Evolutionary conservation across 1,140 invertebrate genomes (phyloP), one percentile per base, ranked within the genome.

Genomic region (Drosophila oshimai): DNA sequence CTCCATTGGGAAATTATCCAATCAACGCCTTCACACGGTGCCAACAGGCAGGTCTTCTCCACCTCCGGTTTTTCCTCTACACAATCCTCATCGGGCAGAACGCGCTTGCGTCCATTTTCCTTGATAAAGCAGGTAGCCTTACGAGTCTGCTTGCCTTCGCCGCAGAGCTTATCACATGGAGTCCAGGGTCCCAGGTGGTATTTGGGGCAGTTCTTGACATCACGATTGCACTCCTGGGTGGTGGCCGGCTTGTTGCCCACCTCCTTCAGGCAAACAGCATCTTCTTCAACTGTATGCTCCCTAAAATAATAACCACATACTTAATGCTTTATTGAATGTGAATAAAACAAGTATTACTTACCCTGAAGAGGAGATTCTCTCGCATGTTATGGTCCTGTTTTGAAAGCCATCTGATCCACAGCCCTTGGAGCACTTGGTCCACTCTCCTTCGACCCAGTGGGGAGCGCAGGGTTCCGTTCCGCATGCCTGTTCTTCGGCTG

Each of bases 1-100:
- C 94, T 94, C 98, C 98, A 99, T 18, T 95, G 94, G 4, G 96
- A 95, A 0, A 94, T 93, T 24, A 98, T 93, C 97, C 98, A 99
- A 90, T 98, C 97, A 10, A 98, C 94, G 7, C 97, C 97, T 47
- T 96, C 96, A 84, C 98, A 99, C 4, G 97, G 96, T 36, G 95
- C 93, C 24, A 96, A 69, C 58, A 95, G 93, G 89, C 98, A 98
- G 31, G 91, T 45, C 79, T 95, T 93, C 68, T 95, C 94, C 4
- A 89, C 91, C 10, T 94, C 93, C 0, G 97, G 97, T 80, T 95
- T 95, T 31, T 94, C 93, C 1, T 93, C 93, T 0, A 88, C 83
- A 86, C 98, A 98, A 13, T 93, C 92, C 0, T 92, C 90, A 71
- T 98, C 96, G 0, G 94, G 93, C 15, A 97, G 90, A 0, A 96